Percentiles rank a stretch among this genome's conserved stretches.
Conservation (phyloP, 2,113 vertebrate genomes). For the Brienomyrus longianalis region DNA sequence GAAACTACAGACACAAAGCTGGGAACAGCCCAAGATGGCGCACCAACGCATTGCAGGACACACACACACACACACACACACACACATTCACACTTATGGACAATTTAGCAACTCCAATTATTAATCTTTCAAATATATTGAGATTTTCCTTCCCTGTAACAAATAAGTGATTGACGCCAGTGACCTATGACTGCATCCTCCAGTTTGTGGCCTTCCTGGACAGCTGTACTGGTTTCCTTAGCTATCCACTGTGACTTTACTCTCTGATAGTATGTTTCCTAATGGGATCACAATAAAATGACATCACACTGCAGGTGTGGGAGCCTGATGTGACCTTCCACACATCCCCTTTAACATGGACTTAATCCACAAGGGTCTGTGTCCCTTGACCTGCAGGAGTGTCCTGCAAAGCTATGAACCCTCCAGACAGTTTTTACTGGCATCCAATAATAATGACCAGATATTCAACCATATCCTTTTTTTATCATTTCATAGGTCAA, state of each 20-base stretch:
- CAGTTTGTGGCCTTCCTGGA: not conserved
- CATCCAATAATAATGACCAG: no score
- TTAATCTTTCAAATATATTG: not conserved
- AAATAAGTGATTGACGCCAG: not conserved
- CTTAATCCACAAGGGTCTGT: not conserved
- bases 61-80: no score
- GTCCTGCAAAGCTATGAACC: not conserved
- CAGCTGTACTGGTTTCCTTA: not conserved
- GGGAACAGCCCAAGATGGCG: not conserved
- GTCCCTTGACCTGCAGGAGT: not conserved
- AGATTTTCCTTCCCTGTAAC: not conserved
- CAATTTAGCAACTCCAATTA: not conserved
- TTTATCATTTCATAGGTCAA: not conserved
- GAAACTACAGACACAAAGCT: not conserved
- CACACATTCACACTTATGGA: not conserved
- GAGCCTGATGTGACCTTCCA: not conserved
- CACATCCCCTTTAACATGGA: not conserved
- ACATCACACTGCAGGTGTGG: not conserved
- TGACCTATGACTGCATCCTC: not conserved
- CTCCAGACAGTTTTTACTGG: not conserved
- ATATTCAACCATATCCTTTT: no score
- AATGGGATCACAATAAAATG: not conserved
- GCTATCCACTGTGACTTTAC: not conserved
- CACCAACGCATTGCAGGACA: not conserved
- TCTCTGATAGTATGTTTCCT: not conserved